Percentiles rank a stretch among this genome's conserved stretches.
Evolutionary conservation across 1,140 invertebrate genomes (phyloP).

Genomic region (Drosophila ironensis): DNA sequence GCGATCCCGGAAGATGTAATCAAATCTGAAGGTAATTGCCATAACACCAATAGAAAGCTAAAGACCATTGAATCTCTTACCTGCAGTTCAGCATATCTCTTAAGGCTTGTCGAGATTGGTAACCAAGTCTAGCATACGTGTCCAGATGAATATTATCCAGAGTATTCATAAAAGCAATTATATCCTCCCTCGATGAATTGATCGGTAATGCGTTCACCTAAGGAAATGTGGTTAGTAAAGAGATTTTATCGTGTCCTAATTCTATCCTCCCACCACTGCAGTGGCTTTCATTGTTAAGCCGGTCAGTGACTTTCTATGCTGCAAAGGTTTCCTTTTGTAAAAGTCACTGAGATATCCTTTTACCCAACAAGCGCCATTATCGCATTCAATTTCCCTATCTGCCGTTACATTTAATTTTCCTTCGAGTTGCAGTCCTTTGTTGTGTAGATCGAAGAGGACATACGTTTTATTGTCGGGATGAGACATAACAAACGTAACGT

Average conservation of each 20-base stretch:
- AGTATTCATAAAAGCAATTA: slow-evolving; percentile 35
- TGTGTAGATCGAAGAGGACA: slow-evolving; percentile 66
- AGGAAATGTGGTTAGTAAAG: not conserved
- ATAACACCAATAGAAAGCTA: not conserved
- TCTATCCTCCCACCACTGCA: slow-evolving; percentile 34
- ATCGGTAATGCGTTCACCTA: slow-evolving; percentile 45
- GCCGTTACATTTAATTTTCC: slow-evolving; percentile 59
- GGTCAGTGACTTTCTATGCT: slow-evolving; percentile 55
- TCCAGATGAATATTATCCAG: slow-evolving; percentile 33
- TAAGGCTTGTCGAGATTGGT: slow-evolving; percentile 32
- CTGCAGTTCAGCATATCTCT: slow-evolving; percentile 62
- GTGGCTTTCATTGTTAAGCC: slow-evolving; percentile 53
- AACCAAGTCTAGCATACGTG: slow-evolving; percentile 41
- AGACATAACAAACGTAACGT: slow-evolving; percentile 46
- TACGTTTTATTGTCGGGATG: not conserved
- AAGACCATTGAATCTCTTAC: slow-evolving; percentile 6
- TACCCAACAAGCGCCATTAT: slow-evolving; percentile 16
- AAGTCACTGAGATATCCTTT: slow-evolving; percentile 57
- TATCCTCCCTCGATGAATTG: slow-evolving; percentile 4
- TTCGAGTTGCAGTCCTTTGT: slow-evolving; percentile 65
- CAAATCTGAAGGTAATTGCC: slow-evolving; percentile 25
- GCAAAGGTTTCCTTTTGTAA: slow-evolving; percentile 35
- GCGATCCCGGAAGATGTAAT: slow-evolving; percentile 50
- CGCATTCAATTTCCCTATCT: slow-evolving; percentile 57
- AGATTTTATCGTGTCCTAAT: not conserved